These are phyloP conservation scores for Narcine bancroftii DNA, from an alignment of 2,113 vertebrate genomes.

Conservation along the genomic window DNA sequence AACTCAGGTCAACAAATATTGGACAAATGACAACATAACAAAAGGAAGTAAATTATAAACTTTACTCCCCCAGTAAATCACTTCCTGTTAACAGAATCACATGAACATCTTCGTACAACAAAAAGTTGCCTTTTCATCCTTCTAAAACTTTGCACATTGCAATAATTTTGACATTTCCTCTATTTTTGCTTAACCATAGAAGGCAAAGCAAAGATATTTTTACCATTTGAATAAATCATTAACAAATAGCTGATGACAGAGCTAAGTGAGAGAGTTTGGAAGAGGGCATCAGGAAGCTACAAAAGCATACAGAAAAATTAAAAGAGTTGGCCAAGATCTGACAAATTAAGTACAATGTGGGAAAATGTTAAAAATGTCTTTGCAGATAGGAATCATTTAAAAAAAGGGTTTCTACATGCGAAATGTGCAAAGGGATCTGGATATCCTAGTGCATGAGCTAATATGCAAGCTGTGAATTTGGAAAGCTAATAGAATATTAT, in stretches of 20 bases:
- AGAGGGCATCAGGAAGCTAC: no score
- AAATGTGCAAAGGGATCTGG: no score
- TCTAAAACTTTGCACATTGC: neutral
- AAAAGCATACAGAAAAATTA: no score
- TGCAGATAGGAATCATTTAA: no score
- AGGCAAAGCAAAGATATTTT: neutral
- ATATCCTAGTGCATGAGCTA: no score
- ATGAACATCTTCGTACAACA: conserved; percentile 4
- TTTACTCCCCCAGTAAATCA: neutral
- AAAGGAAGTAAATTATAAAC: conserved; percentile 27
- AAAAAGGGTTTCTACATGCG: no score
- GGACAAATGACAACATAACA: neutral
- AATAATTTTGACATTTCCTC: neutral
- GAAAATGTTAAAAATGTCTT: no score
- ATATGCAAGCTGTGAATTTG: no score
- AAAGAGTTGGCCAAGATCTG: no score
- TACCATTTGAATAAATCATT: neutral
- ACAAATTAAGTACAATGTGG: no score
- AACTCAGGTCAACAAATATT: neutral
- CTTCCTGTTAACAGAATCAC: conserved; percentile 32
- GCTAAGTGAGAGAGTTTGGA: neutral
- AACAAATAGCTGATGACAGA: neutral
- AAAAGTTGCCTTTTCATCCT: conserved; percentile 25
- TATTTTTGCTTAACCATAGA: neutral
- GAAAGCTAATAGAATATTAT: no score